Percentiles rank a stretch among this genome's conserved stretches.
phyloP scores from a whole-genome alignment of 2,113 vertebrate genomes.

The Labeo rohita region DNA sequence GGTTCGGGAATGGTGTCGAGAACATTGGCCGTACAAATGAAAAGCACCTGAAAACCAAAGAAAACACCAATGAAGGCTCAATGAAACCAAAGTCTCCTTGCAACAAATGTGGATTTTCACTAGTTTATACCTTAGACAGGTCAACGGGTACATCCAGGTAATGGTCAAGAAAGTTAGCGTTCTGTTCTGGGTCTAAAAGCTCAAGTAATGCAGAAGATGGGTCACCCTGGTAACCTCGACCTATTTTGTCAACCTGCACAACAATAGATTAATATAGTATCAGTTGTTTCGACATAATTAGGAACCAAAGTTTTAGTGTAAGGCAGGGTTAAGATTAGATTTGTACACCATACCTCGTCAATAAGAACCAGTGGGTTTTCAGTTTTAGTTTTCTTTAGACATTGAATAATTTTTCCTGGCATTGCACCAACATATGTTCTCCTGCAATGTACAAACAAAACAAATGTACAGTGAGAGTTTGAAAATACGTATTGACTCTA shows the following conservation, averaged over 20 bases:
- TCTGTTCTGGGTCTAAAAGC: constrained; percentile 95
- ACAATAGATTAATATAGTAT: not conserved
- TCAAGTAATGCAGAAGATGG: constrained; percentile 94
- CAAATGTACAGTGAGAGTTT: not conserved
- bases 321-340: not conserved
- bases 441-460: constrained; percentile 68
- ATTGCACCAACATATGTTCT: constrained; percentile 97
- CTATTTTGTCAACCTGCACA: constrained; percentile 94
- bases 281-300: not conserved
- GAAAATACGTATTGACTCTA: not conserved
- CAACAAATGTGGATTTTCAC: not conserved
- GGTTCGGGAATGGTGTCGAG: constrained; percentile 96
- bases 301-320: not conserved
- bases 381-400: constrained; percentile 96
- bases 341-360: constrained; percentile 83
- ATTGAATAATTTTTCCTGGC: constrained; percentile 98
- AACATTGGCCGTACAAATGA: constrained; percentile 97
- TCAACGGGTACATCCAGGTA: constrained; percentile 97
- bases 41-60: constrained; percentile 81
- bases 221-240: constrained; percentile 96
- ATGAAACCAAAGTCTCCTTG: not conserved
- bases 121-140: constrained; percentile 85
- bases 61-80: not conserved
- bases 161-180: constrained; percentile 95
- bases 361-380: constrained; percentile 96